Evolutionary conservation across 2,888 invertebrate genomes (phyloP).

Genomic region (Xestia sexstrigata): DNA sequence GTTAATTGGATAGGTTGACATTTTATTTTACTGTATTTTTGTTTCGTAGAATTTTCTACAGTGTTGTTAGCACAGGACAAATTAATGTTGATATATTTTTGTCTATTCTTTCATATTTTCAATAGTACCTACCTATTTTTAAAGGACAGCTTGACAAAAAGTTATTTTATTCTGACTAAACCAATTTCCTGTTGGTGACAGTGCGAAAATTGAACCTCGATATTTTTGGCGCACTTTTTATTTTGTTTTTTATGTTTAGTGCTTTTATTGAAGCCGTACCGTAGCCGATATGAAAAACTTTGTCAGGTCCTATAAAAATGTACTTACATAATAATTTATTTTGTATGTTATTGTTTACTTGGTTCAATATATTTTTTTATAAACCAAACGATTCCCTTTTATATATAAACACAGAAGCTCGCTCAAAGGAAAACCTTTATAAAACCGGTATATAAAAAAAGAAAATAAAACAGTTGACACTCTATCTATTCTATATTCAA

Average conservation of each 20-base stretch:
- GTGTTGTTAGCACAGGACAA: conserved; percentile 10
- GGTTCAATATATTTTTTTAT: too few species aligned
- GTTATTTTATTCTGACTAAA: conserved; percentile 21
- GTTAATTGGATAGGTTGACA: conserved; percentile 8
- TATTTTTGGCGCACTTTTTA: neutral
- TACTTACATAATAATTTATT: neutral
- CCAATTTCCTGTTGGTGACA: conserved; percentile 25
- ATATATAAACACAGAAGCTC: neutral
- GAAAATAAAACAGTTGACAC: conserved; percentile 2
- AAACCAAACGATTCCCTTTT: neutral
- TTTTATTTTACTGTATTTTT: conserved; percentile 17
- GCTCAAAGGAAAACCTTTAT: conserved; percentile 1
- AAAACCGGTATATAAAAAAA: neutral
- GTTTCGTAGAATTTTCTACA: neutral
- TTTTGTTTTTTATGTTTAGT: neutral
- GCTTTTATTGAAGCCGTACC: neutral
- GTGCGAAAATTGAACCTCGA: neutral
- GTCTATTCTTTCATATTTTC: neutral
- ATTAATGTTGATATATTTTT: conserved; percentile 21
- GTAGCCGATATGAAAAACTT: neutral
- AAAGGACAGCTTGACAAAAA: conserved; percentile 3
- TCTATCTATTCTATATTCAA: conserved; percentile 36
- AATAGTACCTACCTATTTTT: neutral
- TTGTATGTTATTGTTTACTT: neutral
- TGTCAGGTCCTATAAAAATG: neutral